Evolutionary conservation across 2,888 invertebrate species (phyloP).

Genomic region (Podabrus alpinus): DNA sequence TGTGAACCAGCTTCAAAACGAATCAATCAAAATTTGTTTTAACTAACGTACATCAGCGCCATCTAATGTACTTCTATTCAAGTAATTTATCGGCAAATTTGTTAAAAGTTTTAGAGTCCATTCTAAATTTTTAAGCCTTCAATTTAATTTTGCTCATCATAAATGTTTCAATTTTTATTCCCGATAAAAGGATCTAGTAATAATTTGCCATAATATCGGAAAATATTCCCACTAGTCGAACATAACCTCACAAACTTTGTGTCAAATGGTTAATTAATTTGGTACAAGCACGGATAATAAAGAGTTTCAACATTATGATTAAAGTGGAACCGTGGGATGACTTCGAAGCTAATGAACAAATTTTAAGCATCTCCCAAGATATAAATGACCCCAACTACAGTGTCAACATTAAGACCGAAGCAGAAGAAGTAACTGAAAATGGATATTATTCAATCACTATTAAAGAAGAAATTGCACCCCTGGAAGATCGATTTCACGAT

Average conservation of each 20-base stretch:
- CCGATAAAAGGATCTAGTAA: not conserved
- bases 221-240: not conserved
- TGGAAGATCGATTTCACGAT: not conserved
- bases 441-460: not conserved
- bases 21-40: too few species aligned
- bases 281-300: not conserved
- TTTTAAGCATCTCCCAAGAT: not conserved
- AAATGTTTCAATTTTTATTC: not conserved
- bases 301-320: not conserved
- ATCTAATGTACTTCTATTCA: not conserved
- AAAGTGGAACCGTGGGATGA: not conserved
- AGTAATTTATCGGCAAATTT: not conserved
- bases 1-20: too few species aligned
- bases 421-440: not conserved
- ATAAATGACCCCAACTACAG: not conserved
- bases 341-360: not conserved
- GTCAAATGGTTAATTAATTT: not conserved
- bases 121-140: not conserved
- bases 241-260: not conserved
- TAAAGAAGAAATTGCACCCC: not conserved
- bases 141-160: not conserved
- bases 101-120: not conserved
- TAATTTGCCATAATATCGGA: not conserved
- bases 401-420: not conserved
- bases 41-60: too few species aligned